Evolutionary conservation across 92 coral and sea anemone species (phyloP), one percentile per base, ranked within the genome.

Genomic region (Heliopora coerulea): DNA sequence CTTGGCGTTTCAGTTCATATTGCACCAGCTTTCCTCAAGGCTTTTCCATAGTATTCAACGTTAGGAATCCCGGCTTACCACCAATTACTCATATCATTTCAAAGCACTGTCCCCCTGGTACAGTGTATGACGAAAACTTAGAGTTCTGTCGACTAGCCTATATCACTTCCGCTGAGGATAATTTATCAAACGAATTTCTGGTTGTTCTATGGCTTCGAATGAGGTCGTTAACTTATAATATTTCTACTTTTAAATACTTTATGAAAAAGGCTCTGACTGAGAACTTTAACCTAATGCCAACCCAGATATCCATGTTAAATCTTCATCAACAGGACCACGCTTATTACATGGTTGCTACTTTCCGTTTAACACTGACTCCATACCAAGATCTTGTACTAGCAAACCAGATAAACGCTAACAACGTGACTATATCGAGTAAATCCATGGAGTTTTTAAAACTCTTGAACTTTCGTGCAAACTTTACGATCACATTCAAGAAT

Each of bases 321-420:
- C 25, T 40, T n/a, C 72, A 65, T 25, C 70, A 28, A 13, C 72
- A 65, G 29, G 33, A 68, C 42, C 21, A 11, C 3, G 27, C 28
- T 1, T 2, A 12, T 10, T 68, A 17, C 28, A 1, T 49, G 25
- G 75, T 48, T 13, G 72, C 72, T n/a, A 65, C 52, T 2, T 62
- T 62, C 34, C 52, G 50, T 3, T 1, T 62, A n/a, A 62, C 69
- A 13, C 14, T 65, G 72, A 40, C 54, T 21, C 72, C 54, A 40
- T 65, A 39, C 29, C 72, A 65, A 42, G 48, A 32, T 31, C 27
- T 65, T 4, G 18, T 65, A 24, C n/a, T 35, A 33, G 34, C 72
- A 14, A n/a, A n/a, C n/a, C n/a, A n/a, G n/a, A n/a, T n/a, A n/a
- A 40, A 65, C 33, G 54, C 15, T 26, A 35, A 65, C 14, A n/a